These are phyloP conservation scores for Siniperca scherzeri DNA, from an alignment of 2,797 vertebrate species.

Conservation along the genomic window DNA sequence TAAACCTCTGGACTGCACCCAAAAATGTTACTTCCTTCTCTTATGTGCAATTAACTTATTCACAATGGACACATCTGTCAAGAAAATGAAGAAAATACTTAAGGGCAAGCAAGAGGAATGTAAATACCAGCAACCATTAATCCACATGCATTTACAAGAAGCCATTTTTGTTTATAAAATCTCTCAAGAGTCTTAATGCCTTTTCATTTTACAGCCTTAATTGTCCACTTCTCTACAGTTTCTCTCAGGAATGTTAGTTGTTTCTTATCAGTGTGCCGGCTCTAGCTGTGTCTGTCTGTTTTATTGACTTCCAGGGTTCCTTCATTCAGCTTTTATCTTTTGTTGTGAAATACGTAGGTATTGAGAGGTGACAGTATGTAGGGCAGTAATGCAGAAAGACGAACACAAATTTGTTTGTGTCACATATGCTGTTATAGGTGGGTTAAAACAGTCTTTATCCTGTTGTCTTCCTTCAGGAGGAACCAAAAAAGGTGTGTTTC, in stretches of 20 bases:
- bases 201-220: neutral
- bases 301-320: constrained; percentile 60
- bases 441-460: constrained; percentile 3
- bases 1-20: constrained; percentile 32
- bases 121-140: constrained; percentile 34
- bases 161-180: constrained; percentile 12
- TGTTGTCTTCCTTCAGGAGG: constrained; percentile 88
- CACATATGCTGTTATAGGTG: neutral
- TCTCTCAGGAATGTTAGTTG: constrained; percentile 50
- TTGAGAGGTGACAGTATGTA: neutral
- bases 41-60: constrained; percentile 36
- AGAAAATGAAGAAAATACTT: constrained; percentile 19
- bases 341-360: constrained; percentile 43
- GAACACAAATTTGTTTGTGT: constrained; percentile 6
- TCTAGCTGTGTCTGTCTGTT: constrained; percentile 30
- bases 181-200: neutral
- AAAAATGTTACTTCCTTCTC: constrained; percentile 31
- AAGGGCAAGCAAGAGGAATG: neutral
- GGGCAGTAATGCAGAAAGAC: constrained; percentile 7
- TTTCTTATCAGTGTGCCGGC: constrained; percentile 59
- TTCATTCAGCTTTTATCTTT: constrained; percentile 55
- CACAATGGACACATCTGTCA: constrained; percentile 29
- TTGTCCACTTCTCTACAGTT: constrained; percentile 1
- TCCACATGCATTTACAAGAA: constrained; percentile 15
- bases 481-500: constrained; percentile 97